Percentiles rank a stretch among this genome's conserved stretches.
phyloP scores from a whole-genome alignment of 2,113 vertebrate species.

The Engystomops pustulosus region DNA sequence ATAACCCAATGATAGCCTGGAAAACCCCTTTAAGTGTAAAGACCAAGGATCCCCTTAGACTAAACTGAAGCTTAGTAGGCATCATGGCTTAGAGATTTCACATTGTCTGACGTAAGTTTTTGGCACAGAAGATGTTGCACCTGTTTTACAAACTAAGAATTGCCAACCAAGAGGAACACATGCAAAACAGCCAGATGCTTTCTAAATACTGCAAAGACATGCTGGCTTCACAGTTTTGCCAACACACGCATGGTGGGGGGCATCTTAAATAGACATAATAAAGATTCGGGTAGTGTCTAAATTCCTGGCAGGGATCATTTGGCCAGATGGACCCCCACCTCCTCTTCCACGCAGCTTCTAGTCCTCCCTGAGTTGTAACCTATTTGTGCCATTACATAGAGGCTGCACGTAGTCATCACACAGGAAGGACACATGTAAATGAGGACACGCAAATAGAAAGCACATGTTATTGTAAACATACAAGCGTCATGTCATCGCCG shows the following conservation, averaged over 20 bases:
- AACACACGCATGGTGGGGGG: background rate
- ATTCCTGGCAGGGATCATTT: background rate
- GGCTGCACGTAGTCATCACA: background rate
- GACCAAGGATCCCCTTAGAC: too few species aligned
- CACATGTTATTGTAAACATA: background rate
- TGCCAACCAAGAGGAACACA: background rate
- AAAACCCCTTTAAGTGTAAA: too few species aligned
- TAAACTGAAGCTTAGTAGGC: too few species aligned
- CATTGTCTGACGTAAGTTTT: background rate
- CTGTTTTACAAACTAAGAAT: background rate
- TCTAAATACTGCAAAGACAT: background rate
- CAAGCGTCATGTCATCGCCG: background rate
- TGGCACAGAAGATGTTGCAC: background rate
- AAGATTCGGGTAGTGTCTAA: background rate
- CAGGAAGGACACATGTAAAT: slow-evolving; percentile 35
- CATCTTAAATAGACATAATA: background rate
- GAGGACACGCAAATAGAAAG: background rate
- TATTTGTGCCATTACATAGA: slow-evolving; percentile 25
- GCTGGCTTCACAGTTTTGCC: background rate
- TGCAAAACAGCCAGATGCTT: background rate
- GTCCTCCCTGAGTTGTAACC: background rate
- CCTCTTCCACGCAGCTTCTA: background rate
- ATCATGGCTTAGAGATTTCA: too few species aligned
- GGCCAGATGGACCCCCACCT: background rate
- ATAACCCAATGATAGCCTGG: too few species aligned